Conservation (phyloP, 2,113 vertebrate species). For the Xiphophorus couchianus region DNA sequence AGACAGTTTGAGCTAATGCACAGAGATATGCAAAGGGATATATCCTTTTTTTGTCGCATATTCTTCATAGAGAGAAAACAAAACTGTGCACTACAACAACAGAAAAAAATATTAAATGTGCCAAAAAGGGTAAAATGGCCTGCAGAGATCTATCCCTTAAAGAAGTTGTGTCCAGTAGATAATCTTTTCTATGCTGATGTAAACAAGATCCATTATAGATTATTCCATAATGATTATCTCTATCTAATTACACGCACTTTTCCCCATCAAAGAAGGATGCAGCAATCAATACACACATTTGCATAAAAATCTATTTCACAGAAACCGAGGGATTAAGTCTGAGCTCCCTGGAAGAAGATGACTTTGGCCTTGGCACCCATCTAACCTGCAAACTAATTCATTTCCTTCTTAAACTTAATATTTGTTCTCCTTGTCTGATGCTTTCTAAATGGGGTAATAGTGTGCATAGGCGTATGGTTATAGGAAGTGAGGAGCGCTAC, state of each 20-base stretch:
- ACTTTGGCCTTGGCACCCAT: constrained; percentile 58
- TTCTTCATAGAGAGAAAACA: constrained; percentile 1
- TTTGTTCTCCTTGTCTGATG: constrained; percentile 51
- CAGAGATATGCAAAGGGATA: constrained; percentile 40
- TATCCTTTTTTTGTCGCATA: constrained; percentile 19
- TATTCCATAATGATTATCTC: constrained; percentile 78
- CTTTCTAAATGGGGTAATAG: constrained; percentile 50
- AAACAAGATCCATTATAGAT: constrained; percentile 67
- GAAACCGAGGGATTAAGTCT: constrained; percentile 61
- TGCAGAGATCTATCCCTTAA: neutral
- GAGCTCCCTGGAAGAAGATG: constrained; percentile 72
- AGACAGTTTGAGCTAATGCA: constrained; percentile 46
- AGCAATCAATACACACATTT: constrained; percentile 79
- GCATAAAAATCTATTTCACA: constrained; percentile 83
- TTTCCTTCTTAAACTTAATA: constrained; percentile 65
- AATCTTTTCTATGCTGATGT: constrained; percentile 33
- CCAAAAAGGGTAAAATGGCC: neutral
- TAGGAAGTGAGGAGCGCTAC: constrained; percentile 28
- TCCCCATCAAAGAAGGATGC: constrained; percentile 69
- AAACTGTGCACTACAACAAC: neutral
- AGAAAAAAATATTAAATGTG: neutral
- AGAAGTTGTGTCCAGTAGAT: constrained; percentile 22
- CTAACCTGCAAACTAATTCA: constrained; percentile 70
- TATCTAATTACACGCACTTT: constrained; percentile 76
- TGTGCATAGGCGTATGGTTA: constrained; percentile 40